Conservation (phyloP, 2,888 invertebrate species). For the Euplagia quadripunctaria region DNA sequence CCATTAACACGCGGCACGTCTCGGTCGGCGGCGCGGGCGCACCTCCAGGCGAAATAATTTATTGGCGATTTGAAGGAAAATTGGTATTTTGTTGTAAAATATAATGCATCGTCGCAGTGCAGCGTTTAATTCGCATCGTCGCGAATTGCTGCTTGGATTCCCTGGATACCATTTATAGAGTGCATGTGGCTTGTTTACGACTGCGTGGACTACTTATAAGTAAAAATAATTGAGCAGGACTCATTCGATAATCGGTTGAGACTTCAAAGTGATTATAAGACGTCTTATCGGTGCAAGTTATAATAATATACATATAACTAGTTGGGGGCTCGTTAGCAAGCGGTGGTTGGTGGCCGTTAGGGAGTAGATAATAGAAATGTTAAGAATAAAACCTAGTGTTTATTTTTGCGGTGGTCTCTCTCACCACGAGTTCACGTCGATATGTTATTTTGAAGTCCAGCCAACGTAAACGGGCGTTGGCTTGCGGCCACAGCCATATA, state of each 20-base stretch:
- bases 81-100: conserved; percentile 75
- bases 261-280: conserved; percentile 50
- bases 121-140: conserved; percentile 51
- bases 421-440: conserved; percentile 54
- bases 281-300: conserved; percentile 49
- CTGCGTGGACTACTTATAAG: conserved; percentile 55
- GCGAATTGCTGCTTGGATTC: conserved; percentile 54
- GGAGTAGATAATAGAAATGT: conserved; percentile 64
- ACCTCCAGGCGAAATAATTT: conserved; percentile 75
- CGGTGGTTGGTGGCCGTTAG: conserved; percentile 25
- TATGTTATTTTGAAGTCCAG: conserved; percentile 71
- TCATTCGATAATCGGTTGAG: conserved; percentile 37
- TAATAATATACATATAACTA: conserved; percentile 48
- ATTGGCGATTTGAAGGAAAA: conserved; percentile 80
- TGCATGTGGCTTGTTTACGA: conserved; percentile 53
- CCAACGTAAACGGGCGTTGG: conserved; percentile 78
- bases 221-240: conserved; percentile 55
- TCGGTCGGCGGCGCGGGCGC: conserved; percentile 69
- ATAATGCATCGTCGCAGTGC: conserved; percentile 54
- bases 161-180: conserved; percentile 57
- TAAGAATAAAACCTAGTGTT: conserved; percentile 60
- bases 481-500: conserved; percentile 71
- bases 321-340: conserved; percentile 51
- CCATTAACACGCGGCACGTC: conserved; percentile 69
- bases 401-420: conserved; percentile 44